Percentiles rank a stretch among this genome's conserved stretches.
These are phyloP conservation scores for Betta splendens DNA, from an alignment of 2,797 vertebrate species.

Conservation along the genomic window DNA sequence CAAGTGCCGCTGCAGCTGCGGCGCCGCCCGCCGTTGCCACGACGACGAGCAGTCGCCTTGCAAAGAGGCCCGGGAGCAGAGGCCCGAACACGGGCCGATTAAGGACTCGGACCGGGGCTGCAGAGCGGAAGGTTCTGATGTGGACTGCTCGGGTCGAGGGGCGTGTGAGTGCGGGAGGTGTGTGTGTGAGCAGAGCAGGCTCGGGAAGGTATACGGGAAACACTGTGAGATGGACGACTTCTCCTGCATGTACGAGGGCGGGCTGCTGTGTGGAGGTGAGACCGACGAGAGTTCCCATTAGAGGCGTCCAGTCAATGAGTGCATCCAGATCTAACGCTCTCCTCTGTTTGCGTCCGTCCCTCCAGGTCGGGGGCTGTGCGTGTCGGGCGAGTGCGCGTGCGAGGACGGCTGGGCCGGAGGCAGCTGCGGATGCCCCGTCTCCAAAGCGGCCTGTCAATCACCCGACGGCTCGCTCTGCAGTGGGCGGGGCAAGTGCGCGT, in stretches of 20 bases:
- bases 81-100: not conserved
- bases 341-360: conserved; percentile 9
- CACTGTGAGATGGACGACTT: conserved; percentile 95
- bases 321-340: not conserved
- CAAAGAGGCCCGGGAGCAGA: conserved; percentile 25
- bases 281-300: no score
- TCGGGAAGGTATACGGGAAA: conserved; percentile 89
- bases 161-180: conserved; percentile 90
- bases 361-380: conserved; percentile 91
- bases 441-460: conserved; percentile 84
- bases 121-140: conserved; percentile 67
- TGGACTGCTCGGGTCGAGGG: conserved; percentile 88
- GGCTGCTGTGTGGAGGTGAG: conserved; percentile 90
- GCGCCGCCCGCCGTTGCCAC: conserved; percentile 57
- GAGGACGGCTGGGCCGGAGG: conserved; percentile 89
- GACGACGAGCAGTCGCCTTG: conserved; percentile 55
- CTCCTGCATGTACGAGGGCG: conserved; percentile 89
- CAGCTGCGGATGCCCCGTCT: conserved; percentile 85
- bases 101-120: conserved; percentile 50
- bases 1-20: conserved; percentile 85
- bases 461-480: conserved; percentile 86
- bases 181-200: conserved; percentile 87
- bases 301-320: no score
- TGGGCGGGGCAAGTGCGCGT: conserved; percentile 88
- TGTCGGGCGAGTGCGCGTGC: conserved; percentile 88